A percentile compares a stretch with the other conserved stretches of the same genome.
Conservation (phyloP, 2,888 invertebrate species). For the Pammene aurita region DNA sequence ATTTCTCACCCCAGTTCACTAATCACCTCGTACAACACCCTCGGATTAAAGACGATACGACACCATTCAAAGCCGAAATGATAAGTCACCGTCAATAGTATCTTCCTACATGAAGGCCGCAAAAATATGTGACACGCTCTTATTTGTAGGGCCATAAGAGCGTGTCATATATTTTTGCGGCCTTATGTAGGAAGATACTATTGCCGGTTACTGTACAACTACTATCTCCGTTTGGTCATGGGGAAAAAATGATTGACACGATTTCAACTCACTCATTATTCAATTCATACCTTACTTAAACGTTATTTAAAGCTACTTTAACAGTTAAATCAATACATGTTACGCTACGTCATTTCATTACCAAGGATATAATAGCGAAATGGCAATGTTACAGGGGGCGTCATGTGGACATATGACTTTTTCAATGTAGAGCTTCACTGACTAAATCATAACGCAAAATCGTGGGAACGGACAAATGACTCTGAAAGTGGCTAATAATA, state of each 20-base stretch:
- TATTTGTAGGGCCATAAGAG: no score
- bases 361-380: neutral
- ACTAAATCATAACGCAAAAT: conserved; percentile 20
- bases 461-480: conserved; percentile 13
- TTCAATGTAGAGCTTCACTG: neutral
- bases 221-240: no score
- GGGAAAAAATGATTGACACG: no score
- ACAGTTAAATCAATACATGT: conserved; percentile 18
- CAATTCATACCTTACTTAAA: neutral
- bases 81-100: neutral
- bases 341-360: conserved; percentile 3
- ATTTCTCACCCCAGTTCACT: conserved; percentile 30
- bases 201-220: no score
- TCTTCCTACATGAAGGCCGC: no score
- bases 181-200: no score
- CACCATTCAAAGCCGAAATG: neutral
- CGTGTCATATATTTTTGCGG: no score
- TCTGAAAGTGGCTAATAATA: conserved; percentile 2
- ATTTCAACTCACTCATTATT: no score
- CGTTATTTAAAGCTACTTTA: neutral
- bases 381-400: neutral
- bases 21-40: conserved; percentile 16
- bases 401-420: neutral
- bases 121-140: no score
- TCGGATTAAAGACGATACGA: conserved; percentile 15